These are phyloP conservation scores for Noctua fimbriata DNA, from an alignment of 2,888 invertebrate genomes.

Conservation along the genomic window DNA sequence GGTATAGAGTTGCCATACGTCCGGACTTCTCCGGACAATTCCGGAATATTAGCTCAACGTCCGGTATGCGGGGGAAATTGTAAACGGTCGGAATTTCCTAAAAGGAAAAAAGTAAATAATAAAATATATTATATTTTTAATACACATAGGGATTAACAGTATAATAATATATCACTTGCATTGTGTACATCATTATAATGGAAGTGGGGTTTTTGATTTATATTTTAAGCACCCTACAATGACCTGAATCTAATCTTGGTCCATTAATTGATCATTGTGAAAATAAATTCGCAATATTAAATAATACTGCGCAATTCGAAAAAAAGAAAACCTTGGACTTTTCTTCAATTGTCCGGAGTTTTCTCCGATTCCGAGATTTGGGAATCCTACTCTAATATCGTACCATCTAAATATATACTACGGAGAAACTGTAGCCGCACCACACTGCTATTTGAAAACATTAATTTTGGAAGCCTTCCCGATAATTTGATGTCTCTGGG, in stretches of 20 bases:
- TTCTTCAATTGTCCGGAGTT: neutral
- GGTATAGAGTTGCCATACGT: neutral
- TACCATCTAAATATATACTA: slow-evolving; percentile 54
- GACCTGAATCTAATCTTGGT: neutral
- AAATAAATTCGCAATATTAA: neutral
- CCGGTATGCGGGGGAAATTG: neutral
- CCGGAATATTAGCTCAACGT: neutral
- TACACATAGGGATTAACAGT: neutral
- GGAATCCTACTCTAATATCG: neutral
- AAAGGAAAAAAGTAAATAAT: neutral
- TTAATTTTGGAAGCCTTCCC: slow-evolving; percentile 46
- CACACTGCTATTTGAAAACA: slow-evolving; percentile 35
- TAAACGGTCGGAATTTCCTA: no score
- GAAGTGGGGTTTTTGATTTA: neutral
- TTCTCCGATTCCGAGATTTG: neutral
- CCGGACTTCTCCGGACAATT: neutral
- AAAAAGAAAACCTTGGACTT: neutral
- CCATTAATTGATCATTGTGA: neutral
- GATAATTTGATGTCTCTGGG: slow-evolving; percentile 59
- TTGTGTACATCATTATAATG: neutral
- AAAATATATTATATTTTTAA: neutral
- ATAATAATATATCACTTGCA: neutral
- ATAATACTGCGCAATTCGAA: neutral
- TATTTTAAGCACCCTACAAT: neutral
- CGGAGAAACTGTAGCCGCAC: slow-evolving; percentile 7